Conservation (phyloP, 2,888 invertebrate species). For the Tenthredo scrophulariae region DNA sequence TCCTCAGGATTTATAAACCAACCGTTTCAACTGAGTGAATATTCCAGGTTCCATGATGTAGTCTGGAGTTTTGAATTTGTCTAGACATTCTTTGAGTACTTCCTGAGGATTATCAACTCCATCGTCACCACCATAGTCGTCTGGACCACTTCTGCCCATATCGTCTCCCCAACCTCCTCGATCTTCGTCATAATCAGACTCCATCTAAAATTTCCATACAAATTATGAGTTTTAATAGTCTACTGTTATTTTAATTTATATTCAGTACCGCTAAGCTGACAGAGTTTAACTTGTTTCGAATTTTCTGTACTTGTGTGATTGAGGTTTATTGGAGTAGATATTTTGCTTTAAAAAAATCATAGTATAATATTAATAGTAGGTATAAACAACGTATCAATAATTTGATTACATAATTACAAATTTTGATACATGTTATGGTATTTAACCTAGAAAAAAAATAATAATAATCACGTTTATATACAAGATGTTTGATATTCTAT, state of each 20-base stretch:
- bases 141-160: conserved; percentile 70
- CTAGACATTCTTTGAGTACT: conserved; percentile 93
- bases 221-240: neutral
- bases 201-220: conserved; percentile 66
- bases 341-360: neutral
- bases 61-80: conserved; percentile 95
- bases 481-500: neutral
- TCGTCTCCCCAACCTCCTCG: conserved; percentile 75
- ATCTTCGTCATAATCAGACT: conserved; percentile 73
- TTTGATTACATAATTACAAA: neutral
- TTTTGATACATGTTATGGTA: neutral
- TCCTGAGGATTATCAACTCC: conserved; percentile 91
- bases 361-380: neutral
- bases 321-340: neutral
- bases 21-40: conserved; percentile 94
- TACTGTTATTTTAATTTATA: neutral
- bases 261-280: neutral
- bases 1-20: conserved; percentile 35
- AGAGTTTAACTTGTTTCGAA: neutral
- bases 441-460: neutral
- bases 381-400: neutral
- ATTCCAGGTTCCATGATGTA: conserved; percentile 99
- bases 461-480: neutral
- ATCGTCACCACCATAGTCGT: conserved; percentile 85
- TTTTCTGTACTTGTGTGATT: neutral